phyloP scores from a whole-genome alignment of 2,797 vertebrate species.

The Hypotaenidia okinawae region DNA sequence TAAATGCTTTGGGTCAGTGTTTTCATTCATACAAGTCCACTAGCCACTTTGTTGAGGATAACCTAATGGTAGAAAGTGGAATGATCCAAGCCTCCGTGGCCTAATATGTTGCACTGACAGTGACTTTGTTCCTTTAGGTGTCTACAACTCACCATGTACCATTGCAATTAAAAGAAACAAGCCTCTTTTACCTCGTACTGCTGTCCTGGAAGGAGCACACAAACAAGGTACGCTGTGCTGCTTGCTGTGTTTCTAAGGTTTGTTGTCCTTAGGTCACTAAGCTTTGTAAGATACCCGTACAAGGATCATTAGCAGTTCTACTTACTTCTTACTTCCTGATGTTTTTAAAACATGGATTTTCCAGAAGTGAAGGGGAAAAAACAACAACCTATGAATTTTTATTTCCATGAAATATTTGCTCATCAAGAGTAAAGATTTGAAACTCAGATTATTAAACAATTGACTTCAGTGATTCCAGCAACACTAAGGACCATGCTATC shows the following conservation, averaged over 20 bases:
- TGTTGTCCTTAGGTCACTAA: background rate
- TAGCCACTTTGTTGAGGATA: background rate
- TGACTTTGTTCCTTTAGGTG: background rate
- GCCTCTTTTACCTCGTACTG: accelerated
- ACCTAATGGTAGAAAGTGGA: background rate
- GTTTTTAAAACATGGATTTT: background rate
- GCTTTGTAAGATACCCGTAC: background rate
- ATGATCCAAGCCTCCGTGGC: background rate
- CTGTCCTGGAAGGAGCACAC: background rate
- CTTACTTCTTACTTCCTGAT: background rate
- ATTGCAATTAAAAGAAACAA: background rate
- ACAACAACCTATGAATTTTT: accelerated
- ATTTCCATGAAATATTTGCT: background rate
- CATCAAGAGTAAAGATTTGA: background rate
- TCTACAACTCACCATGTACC: background rate
- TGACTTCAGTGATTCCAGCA: background rate
- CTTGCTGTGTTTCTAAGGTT: accelerated
- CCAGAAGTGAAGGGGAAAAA: accelerated
- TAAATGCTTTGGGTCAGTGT: background rate
- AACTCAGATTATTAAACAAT: background rate
- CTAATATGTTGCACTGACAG: accelerated
- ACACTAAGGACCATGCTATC: background rate
- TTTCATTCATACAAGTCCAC: background rate
- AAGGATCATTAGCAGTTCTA: background rate
- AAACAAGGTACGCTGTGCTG: background rate